A percentile compares a stretch with the other conserved stretches of the same genome.
Evolutionary conservation across 2,888 invertebrate species (phyloP).

Genomic region (Altica lythri): DNA sequence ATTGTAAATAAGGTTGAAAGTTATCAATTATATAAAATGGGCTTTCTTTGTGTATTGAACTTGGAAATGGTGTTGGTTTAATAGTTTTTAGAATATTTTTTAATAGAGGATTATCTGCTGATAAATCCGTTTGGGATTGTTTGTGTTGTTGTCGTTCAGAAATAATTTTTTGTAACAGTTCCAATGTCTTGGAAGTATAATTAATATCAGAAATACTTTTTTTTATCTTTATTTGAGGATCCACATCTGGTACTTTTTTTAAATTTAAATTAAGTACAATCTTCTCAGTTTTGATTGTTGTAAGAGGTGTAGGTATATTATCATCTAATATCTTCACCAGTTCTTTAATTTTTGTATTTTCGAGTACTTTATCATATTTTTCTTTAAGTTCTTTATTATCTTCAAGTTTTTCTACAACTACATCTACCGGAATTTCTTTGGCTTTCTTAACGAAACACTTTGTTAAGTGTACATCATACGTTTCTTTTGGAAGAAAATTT

Average conservation of each 20-base stretch:
- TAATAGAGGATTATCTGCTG: slow-evolving; percentile 23
- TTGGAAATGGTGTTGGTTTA: no score
- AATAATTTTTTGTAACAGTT: slow-evolving; percentile 5
- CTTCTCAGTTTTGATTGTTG: no score
- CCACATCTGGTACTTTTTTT: background rate
- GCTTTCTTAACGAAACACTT: background rate
- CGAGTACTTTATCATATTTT: background rate
- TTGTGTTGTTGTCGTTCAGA: background rate
- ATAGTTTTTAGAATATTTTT: slow-evolving; percentile 1
- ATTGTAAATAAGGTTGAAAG: slow-evolving; percentile 31
- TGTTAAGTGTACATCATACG: no score
- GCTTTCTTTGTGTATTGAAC: no score
- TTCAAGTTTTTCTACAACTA: slow-evolving; percentile 1
- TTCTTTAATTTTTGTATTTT: no score
- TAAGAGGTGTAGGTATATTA: no score
- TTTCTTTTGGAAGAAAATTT: no score
- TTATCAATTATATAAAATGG: no score
- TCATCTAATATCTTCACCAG: no score
- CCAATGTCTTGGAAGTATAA: background rate
- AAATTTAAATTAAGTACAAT: no score
- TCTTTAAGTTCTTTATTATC: background rate
- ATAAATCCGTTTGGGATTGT: slow-evolving; percentile 31
- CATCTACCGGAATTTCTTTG: background rate
- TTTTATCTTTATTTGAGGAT: background rate
- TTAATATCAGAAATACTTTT: slow-evolving; percentile 1